Evolutionary conservation across 2,888 invertebrate genomes (phyloP).

Genomic region (Drosophila maculinotata): DNA sequence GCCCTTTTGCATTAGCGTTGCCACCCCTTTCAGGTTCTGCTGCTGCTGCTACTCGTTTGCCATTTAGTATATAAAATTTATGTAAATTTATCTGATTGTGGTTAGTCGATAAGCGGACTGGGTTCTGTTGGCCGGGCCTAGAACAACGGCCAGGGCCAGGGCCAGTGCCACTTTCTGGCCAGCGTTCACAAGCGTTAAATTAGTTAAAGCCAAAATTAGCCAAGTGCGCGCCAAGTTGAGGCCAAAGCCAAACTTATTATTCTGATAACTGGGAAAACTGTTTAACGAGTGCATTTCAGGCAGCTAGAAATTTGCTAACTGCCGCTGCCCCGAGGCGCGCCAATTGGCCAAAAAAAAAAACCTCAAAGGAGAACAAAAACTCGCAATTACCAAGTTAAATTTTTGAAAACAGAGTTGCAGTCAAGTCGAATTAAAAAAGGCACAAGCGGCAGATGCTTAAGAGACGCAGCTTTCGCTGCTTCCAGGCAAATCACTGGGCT

Average conservation of each 20-base stretch:
- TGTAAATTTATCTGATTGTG: slow-evolving; percentile 73
- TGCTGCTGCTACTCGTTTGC: slow-evolving; percentile 27
- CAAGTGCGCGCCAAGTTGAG: slow-evolving; percentile 50
- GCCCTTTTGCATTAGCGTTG: slow-evolving; percentile 10
- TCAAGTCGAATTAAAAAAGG: slow-evolving; percentile 22
- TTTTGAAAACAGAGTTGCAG: slow-evolving; percentile 10
- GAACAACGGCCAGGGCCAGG: slow-evolving; percentile 12
- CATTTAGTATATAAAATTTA: slow-evolving; percentile 65
- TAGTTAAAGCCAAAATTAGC: slow-evolving; percentile 70
- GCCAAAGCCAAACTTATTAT: slow-evolving; percentile 29
- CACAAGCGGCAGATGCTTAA: slow-evolving; percentile 30
- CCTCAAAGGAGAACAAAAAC: neutral
- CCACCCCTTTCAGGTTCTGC: slow-evolving; percentile 19
- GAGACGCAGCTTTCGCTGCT: slow-evolving; percentile 48
- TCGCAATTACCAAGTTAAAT: slow-evolving; percentile 27
- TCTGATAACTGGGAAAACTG: slow-evolving; percentile 10
- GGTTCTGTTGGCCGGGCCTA: neutral
- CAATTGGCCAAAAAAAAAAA: neutral
- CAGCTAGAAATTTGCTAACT: slow-evolving; percentile 23
- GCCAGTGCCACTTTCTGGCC: slow-evolving; percentile 29
- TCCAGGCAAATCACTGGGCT: slow-evolving; percentile 44
- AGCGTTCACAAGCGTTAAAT: slow-evolving; percentile 67
- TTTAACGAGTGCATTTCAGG: slow-evolving; percentile 5
- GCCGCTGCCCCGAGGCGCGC: neutral
- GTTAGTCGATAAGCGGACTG: slow-evolving; percentile 55